Evolutionary conservation across 2,113 vertebrate genomes (phyloP), one percentile per base, ranked within the genome.

Genomic region (Macrotus californicus): DNA sequence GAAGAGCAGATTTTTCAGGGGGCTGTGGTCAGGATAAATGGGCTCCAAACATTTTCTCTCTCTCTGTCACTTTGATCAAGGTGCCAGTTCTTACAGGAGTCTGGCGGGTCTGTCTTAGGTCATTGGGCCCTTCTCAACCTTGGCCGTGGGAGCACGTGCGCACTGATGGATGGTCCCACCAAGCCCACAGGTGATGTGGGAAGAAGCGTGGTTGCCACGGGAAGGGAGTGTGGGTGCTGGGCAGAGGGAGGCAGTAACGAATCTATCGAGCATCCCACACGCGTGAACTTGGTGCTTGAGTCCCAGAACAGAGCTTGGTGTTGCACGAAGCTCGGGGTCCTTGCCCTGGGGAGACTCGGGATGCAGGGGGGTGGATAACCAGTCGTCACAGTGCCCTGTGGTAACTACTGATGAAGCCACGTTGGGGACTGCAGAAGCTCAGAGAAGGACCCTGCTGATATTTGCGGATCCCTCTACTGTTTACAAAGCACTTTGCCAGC

Each of bases 201-300:
- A 4, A 21, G n/a, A 72, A 36, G 10, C 16, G 29, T 36, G 18
- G 52, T 39, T 24, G 46, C 26, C 41, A 39, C 29, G 11, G 15
- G 91, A 41, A 31, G 36, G 11, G 26, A 46, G 39, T 15, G 15
- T 24, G 18, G 15, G 8, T 56, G 24, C 61, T 59, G 82, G 66
- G 43, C n/a, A 56, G 52, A 19, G 9, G n/a, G 46, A 70, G 21
- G 31, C 52, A 6, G 13, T 31, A 48, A 41, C 26, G 43, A 36
- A 29, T 46, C 39, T 9, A 29, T 19, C 0, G 0, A 34, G 50
- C 19, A 2, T 18, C 16, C 64, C 10, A 43, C 48, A 1, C 0
- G 1, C 3, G 2, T 31, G 19, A 31, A 2, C 19, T 56, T 22
- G 7, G 11, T 41, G 26, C 29, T 34, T 54, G 21, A 13, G 75